Evolutionary conservation across 1,140 invertebrate genomes (phyloP).

Genomic region (Drosophila tristis): DNA sequence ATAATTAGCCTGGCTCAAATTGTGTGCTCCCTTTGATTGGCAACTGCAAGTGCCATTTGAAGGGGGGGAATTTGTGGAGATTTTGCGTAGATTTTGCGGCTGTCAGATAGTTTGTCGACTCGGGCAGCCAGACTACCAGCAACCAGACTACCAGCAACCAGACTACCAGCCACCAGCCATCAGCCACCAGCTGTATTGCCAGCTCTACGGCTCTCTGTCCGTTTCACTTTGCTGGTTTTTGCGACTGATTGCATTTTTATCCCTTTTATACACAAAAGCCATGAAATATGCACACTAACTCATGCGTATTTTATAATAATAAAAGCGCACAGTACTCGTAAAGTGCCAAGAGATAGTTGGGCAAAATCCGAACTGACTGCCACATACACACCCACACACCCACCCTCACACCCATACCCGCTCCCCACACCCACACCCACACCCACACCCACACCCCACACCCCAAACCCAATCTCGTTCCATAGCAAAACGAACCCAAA

Average conservation of each 20-base stretch:
- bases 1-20: slow-evolving; percentile 30
- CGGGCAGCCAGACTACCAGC: not conserved
- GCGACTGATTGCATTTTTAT: slow-evolving; percentile 82
- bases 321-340: slow-evolving; percentile 53
- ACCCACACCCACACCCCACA: not conserved
- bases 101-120: slow-evolving; percentile 10
- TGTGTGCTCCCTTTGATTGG: not conserved
- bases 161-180: not conserved
- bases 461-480: too few relatives aligned
- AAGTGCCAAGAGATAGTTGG: slow-evolving; percentile 35
- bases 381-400: not conserved
- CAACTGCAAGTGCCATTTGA: slow-evolving; percentile 39
- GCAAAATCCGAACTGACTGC: slow-evolving; percentile 28
- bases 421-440: not conserved
- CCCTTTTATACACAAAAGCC: slow-evolving; percentile 80
- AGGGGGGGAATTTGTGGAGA: slow-evolving; percentile 10
- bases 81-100: slow-evolving; percentile 43
- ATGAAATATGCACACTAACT: slow-evolving; percentile 83
- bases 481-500: not conserved
- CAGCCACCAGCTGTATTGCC: not conserved
- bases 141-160: not conserved
- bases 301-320: slow-evolving; percentile 83
- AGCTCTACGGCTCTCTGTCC: slow-evolving; percentile 44
- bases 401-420: slow-evolving; percentile 8
- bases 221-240: slow-evolving; percentile 81